A percentile compares a stretch with the other conserved stretches of the same genome.
Evolutionary conservation across 53 echinoderm and acorn worm genomes (phyloP).

Genomic region (Echinarachnius parma): DNA sequence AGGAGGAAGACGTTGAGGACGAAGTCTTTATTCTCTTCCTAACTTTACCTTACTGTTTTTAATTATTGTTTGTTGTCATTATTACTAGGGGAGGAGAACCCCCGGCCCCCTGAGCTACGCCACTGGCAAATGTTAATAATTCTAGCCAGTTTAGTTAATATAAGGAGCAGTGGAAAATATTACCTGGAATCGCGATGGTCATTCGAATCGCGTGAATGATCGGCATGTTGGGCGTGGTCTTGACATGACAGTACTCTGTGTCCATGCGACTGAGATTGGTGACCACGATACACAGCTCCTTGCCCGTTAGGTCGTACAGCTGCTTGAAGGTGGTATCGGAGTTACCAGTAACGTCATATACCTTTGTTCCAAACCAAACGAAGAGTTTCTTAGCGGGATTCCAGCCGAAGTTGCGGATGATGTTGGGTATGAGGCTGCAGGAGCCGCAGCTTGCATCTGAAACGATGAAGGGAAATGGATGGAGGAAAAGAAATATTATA

Average conservation of each 20-base stretch:
- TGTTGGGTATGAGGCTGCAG: conserved; percentile 76
- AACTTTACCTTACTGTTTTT: too few species aligned
- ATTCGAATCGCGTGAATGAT: conserved; percentile 81
- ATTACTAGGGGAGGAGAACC: too few species aligned
- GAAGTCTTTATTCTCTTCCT: too few species aligned
- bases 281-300: conserved; percentile 80
- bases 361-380: conserved; percentile 73
- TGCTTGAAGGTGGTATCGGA: conserved; percentile 78
- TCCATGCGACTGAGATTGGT: conserved; percentile 89
- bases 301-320: conserved; percentile 50
- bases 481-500: too few species aligned
- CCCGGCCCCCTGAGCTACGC: too few species aligned
- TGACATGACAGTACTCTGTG: conserved; percentile 88
- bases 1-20: too few species aligned
- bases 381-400: conserved; percentile 75
- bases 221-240: conserved; percentile 85
- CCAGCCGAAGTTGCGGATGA: conserved; percentile 83
- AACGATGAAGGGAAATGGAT: too few species aligned
- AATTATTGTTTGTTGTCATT: too few species aligned
- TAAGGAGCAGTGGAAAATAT: too few species aligned
- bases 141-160: too few species aligned
- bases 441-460: conserved; percentile 74
- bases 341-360: conserved; percentile 59
- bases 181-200: conserved; percentile 96
- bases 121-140: too few species aligned